phyloP scores from a whole-genome alignment of 2,113 vertebrate genomes.

The Ceuthmochares aereus region DNA sequence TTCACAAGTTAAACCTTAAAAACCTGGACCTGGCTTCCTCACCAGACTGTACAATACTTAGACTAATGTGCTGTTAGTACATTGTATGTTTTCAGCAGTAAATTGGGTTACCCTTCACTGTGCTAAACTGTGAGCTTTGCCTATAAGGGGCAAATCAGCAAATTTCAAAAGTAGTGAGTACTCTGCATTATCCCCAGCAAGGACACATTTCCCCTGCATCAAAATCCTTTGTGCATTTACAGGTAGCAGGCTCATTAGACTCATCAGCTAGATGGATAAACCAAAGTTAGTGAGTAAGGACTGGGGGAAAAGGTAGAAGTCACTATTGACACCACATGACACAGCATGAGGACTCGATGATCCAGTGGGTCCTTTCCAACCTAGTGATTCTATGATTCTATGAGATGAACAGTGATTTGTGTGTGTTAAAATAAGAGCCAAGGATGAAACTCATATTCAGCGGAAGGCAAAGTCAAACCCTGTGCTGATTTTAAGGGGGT shows the following conservation, averaged over 20 bases:
- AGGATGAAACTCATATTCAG: neutral
- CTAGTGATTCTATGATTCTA: too few species aligned
- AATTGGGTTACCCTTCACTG: rapidly evolving
- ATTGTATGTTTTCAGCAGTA: neutral
- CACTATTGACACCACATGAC: neutral
- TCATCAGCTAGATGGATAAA: neutral
- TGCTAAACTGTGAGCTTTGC: neutral
- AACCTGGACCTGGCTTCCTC: neutral
- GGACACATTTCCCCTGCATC: neutral
- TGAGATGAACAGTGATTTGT: neutral
- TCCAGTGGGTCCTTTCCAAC: too few species aligned
- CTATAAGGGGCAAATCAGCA: neutral
- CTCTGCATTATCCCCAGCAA: neutral
- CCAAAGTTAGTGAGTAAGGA: neutral
- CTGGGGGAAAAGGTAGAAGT: neutral
- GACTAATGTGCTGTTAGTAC: neutral
- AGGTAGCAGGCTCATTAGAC: neutral
- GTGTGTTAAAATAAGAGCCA: neutral
- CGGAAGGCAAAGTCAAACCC: neutral
- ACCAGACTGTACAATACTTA: rapidly evolving
- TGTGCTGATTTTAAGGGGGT: neutral
- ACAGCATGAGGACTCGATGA: too few species aligned
- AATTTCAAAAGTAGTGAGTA: neutral
- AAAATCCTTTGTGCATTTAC: neutral
- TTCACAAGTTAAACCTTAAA: neutral